Conservation (phyloP, 2,888 invertebrate genomes). For the Spisula solida region DNA sequence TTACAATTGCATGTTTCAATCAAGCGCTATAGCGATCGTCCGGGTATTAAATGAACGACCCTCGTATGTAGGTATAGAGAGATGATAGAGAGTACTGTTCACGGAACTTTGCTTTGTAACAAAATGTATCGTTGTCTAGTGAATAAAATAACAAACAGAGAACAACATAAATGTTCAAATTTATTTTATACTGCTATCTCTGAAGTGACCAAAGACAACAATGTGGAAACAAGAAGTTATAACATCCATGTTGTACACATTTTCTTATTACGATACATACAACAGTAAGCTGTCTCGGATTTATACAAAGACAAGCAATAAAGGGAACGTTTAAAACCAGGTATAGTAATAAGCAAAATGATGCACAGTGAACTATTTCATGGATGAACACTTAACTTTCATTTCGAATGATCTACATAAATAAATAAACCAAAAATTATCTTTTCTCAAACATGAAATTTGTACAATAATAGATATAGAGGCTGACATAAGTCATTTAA, state of each 20-base stretch:
- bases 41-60: too few relatives aligned
- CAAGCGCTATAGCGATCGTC: too few relatives aligned
- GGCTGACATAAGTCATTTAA: neutral
- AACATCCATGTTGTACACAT: conserved; percentile 39
- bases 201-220: conserved; percentile 53
- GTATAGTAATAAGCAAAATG: conserved; percentile 5
- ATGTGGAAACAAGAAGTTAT: conserved; percentile 48
- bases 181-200: conserved; percentile 46
- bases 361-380: neutral
- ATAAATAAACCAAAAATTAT: conserved; percentile 11
- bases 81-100: too few relatives aligned
- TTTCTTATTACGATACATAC: conserved; percentile 28
- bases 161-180: conserved; percentile 39
- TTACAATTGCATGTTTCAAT: too few relatives aligned
- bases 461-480: neutral
- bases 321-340: conserved; percentile 9
- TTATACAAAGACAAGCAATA: neutral
- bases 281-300: neutral
- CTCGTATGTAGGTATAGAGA: too few relatives aligned
- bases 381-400: conserved; percentile 17
- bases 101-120: too few relatives aligned
- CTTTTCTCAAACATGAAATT: neutral
- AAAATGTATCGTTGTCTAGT: too few relatives aligned
- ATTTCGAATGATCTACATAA: neutral
- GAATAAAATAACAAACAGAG: neutral